Evolutionary conservation across 2,888 invertebrate genomes (phyloP), one percentile per base, ranked within the genome.

Genomic region (Patella depressa): DNA sequence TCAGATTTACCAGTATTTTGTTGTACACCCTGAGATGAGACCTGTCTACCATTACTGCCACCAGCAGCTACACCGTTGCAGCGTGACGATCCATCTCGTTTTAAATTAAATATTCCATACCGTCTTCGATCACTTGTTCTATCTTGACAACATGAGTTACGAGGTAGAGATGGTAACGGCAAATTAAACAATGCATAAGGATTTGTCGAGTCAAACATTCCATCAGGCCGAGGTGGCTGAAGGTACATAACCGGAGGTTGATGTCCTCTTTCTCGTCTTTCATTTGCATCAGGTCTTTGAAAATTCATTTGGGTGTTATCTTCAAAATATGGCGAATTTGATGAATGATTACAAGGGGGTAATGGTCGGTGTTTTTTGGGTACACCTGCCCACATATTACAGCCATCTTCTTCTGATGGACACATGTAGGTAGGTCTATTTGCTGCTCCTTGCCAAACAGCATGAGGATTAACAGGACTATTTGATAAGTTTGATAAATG

Each of bases 151-250:
- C 78, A 80, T 11, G 73, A 65, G 24, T 65, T 65, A 24, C 65
- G 65, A 65, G 65, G 65, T 65, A 65, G 65, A 9, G 45, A 71
- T 17, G 84, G 80, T 59, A 79, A 78, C 7, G 88, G 88, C 17
- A 88, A 79, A 74, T 88, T 88, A 72, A 88, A 88, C 24, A 88
- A 72, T 11, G 86, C 83, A 74, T 88, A 88, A 0, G 86, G 88
- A 77, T 88, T 85, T 53, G 83, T 34, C 0, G 85, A 83, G 71
- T 88, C 86, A 78, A 77, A 85, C 80, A 83, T 81, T 2, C 71
- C 78, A 57, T 72, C 65, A 3, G 75, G 53, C 2, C 74, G 74
- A n/a, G 80, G 79, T 11, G 78, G 75, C 7, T 79, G 65, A 0
- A 81, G 74, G 34, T 84, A 80, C 53, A 79, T 81, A 12, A 80